phyloP scores from a whole-genome alignment of 2,113 vertebrate species.

The Thunnus maccoyii region DNA sequence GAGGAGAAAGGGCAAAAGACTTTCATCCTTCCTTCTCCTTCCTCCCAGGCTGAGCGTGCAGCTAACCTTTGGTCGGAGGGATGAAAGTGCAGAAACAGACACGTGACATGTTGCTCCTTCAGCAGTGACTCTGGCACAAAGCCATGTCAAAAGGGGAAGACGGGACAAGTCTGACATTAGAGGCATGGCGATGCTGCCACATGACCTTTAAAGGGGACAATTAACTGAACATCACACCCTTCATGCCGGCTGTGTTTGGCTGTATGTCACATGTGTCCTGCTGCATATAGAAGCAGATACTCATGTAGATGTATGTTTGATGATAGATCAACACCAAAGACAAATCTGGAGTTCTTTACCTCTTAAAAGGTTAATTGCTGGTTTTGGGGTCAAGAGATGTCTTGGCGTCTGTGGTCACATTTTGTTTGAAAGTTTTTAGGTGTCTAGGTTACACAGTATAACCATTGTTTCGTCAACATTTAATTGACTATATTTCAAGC shows the following conservation, averaged over 20 bases:
- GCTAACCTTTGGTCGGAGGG: constrained; percentile 56
- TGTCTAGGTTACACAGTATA: neutral
- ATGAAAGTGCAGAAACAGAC: constrained; percentile 38
- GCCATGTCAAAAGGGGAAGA: constrained; percentile 35
- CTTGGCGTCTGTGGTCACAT: too few relatives aligned
- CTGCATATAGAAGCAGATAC: neutral
- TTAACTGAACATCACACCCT: constrained; percentile 34
- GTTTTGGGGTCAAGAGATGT: neutral
- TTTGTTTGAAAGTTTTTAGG: too few relatives aligned
- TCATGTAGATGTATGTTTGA: neutral
- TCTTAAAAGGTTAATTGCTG: neutral
- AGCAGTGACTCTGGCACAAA: constrained; percentile 27
- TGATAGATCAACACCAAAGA: neutral
- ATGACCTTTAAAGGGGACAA: constrained; percentile 66
- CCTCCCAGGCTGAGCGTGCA: neutral
- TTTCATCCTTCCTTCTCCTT: neutral
- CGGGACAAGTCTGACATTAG: constrained; percentile 56
- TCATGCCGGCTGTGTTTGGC: constrained; percentile 36
- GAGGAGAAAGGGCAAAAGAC: constrained; percentile 31
- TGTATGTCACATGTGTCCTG: constrained; percentile 11
- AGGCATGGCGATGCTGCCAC: constrained; percentile 25
- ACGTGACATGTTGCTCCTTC: constrained; percentile 42
- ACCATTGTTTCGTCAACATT: neutral
- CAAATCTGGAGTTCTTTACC: neutral
- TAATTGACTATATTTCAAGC: too few relatives aligned